Base-by-base conservation (phyloP, 1,140 invertebrate genomes). In the Calliopsis andreniformis region DNA sequence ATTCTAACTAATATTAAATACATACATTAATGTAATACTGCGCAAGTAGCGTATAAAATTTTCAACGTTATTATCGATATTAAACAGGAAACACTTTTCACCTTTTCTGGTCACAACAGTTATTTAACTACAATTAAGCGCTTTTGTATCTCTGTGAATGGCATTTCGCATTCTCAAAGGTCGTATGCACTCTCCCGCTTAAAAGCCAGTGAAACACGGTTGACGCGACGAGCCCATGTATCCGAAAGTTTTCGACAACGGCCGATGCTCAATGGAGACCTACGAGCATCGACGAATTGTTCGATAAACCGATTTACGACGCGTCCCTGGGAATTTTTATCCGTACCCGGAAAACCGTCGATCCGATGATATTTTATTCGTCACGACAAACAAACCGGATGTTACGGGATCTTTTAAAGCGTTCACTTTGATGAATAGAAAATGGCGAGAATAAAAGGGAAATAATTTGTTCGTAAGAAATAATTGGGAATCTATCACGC, bases 291-390 rank as follows among this genome's bases (percentile, higher is more conserved):
- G 25, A 45, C 39, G 28, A 47, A 49, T 51, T 35, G 45, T 51
- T 32, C 45, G 63, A 66, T 51, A 66, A 66, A 66, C 45, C 45
- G 30, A 66, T 66, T 66, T 23, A 10, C 62, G 43, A 64, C 14
- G n/a, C 25, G 62, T 16, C 35, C 28, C 30, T 16, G 30, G 16
- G 32, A 66, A 49, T 49, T 66, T 49, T 66, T 30, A 63, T 66
- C 63, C 45, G 1, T 47, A 12, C 10, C 25, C 7, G 28, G 2
- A 25, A 32, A 66, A 49, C 30, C 63, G n/a, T 66, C 30, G 63
- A 49, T 66, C n/a, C 63, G 25, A 63, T 63, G 28, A 47, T 25
- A 63, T 45, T 47, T 63, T 25, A 25, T 16, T 63, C 45, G 42
- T 47, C 42, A 63, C 25, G n/a, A 5, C 25, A 20, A 63, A 63